These are phyloP conservation scores for Danaus chrysippus DNA, from an alignment of 2,888 invertebrate species.

Conservation along the genomic window DNA sequence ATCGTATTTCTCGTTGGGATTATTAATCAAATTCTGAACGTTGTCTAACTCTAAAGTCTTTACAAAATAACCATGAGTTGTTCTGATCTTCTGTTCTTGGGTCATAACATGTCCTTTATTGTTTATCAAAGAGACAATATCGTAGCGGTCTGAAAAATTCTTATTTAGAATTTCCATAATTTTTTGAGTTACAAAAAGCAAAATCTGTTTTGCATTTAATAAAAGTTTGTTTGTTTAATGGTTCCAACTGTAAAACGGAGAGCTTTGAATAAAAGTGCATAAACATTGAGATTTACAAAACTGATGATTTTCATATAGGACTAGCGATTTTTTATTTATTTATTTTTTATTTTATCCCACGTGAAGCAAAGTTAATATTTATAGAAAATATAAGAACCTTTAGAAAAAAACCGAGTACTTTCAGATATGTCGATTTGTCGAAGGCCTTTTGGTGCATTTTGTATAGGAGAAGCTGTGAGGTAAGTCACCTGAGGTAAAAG, in stretches of 20 bases:
- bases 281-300: no score
- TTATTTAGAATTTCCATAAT: no score
- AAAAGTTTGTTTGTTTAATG: no score
- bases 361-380: not conserved
- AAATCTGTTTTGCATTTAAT: no score
- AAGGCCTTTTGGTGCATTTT: constrained; percentile 19
- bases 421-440: constrained; percentile 31
- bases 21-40: constrained; percentile 30
- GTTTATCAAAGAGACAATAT: no score
- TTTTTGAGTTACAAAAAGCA: no score
- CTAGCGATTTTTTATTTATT: no score
- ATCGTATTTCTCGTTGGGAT: constrained; percentile 30
- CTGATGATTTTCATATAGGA: no score
- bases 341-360: constrained; percentile 27
- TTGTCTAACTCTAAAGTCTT: constrained; percentile 34
- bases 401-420: constrained; percentile 11
- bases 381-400: constrained; percentile 13
- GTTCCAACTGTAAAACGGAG: no score
- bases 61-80: constrained; percentile 20
- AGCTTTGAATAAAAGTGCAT: no score
- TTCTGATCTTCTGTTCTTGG: constrained; percentile 25
- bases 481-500: constrained; percentile 37
- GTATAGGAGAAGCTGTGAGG: constrained; percentile 31
- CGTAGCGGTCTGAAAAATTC: no score
- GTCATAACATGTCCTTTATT: no score